These are phyloP conservation scores for Pyrocephalus nanus DNA, from an alignment of 2,797 vertebrate genomes.

Conservation along the genomic window DNA sequence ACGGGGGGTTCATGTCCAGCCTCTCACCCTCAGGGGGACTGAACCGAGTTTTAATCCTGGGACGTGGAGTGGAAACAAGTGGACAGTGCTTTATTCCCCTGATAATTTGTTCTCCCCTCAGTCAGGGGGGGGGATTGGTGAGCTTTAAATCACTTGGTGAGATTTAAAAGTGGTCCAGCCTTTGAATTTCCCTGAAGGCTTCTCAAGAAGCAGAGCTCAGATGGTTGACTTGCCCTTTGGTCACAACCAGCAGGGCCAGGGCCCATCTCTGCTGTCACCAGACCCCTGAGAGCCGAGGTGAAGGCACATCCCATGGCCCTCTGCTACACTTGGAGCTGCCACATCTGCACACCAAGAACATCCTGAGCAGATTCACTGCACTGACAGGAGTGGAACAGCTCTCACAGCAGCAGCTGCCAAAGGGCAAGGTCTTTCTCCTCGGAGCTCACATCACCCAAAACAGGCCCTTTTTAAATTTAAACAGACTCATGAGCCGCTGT, in stretches of 20 bases:
- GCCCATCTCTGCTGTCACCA: neutral
- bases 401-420: neutral
- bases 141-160: neutral
- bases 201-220: neutral
- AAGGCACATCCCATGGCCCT: neutral
- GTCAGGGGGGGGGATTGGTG: too few species aligned
- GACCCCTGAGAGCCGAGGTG: neutral
- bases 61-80: neutral
- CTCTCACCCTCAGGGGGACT: neutral
- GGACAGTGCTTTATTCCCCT: neutral
- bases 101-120: neutral
- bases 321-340: conserved; percentile 6
- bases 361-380: neutral
- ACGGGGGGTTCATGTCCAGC: accelerated
- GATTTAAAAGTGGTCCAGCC: neutral
- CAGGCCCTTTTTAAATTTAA: neutral
- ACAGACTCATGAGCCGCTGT: neutral
- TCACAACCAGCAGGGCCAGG: neutral
- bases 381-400: neutral
- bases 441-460: neutral
- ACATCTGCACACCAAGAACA: neutral
- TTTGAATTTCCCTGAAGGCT: neutral
- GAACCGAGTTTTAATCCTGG: neutral
- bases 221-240: neutral
- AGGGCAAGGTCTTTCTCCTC: neutral